Base-by-base conservation (phyloP, 1,140 invertebrate species). In the Adoxophyes honmai region DNA sequence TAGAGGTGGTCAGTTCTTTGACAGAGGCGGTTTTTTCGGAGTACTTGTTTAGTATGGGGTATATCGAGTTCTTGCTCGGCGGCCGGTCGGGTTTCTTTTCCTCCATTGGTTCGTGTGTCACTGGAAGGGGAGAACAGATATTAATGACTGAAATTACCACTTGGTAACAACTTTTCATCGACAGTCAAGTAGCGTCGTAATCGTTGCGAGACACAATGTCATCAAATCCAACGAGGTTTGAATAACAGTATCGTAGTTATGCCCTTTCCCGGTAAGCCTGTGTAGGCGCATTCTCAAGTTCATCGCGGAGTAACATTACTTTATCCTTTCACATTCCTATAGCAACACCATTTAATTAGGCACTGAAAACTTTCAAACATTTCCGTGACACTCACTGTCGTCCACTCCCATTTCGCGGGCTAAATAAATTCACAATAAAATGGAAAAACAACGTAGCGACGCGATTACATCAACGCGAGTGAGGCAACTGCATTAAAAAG, bases 1-100 rank as follows among this genome's bases (percentile, higher is more conserved):
- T 88, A 66, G 81, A 82, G 4, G 85, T 84, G 34, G 78, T 81
- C n/a, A 86, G 68, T 62, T 88, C 85, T 52, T 86, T 88, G 18
- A 84, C 73, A 4, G 83, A 85, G 34, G 80, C 72, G 9, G 80
- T 86, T 66, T 84, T 88, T 59, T 88, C 85, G 0, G 76, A 77
- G 64, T 86, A 84, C 62, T 85, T 88, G 59, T 85, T 86, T n/a
- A 88, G 71, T 53, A 80, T 55, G 14, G 85, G 83, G 54, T 88
- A 86, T 11, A 86, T 70, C 14, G 72, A 44, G 36, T 64, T 82
- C 52, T 85, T 86, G 2, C 64, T 35, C 7, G 81, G 69, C 13
- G 85, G 80, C 53, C 81, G 66, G 3, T 85, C 85, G 4, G 80
- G 80, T 52, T 86, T 88, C 59, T 80, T 86, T 42, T 88, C 83